These are phyloP conservation scores for Thymelicus lineola DNA, from an alignment of 2,888 invertebrate species.

Conservation along the genomic window DNA sequence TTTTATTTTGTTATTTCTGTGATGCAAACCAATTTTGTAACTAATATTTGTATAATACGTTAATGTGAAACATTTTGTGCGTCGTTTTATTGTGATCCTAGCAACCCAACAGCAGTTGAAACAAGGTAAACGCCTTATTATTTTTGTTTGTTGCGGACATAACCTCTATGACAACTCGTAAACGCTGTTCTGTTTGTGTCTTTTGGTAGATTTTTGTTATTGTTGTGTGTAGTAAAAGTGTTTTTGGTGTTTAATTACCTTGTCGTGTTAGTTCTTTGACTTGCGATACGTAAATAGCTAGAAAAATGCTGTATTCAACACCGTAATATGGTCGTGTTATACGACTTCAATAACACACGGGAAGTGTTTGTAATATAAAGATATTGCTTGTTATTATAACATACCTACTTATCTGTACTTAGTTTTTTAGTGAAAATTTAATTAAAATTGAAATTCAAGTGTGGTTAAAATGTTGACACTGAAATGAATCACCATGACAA, in stretches of 20 bases:
- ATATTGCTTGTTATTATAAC: slow-evolving; percentile 38
- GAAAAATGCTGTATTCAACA: neutral
- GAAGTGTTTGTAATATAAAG: slow-evolving; percentile 2
- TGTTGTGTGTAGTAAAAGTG: slow-evolving; percentile 11
- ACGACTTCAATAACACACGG: neutral
- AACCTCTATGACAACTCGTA: slow-evolving; percentile 75
- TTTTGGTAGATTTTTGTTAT: slow-evolving; percentile 32
- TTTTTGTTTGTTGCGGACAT: slow-evolving; percentile 84
- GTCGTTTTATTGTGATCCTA: slow-evolving; percentile 70
- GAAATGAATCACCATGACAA: slow-evolving; percentile 78
- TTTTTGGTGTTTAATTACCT: slow-evolving; percentile 11
- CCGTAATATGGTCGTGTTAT: slow-evolving; percentile 10
- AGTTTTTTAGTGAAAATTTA: slow-evolving; percentile 3
- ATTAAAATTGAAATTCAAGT: slow-evolving; percentile 18
- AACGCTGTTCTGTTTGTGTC: slow-evolving; percentile 69
- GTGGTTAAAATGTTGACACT: slow-evolving; percentile 49
- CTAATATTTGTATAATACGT: slow-evolving; percentile 73
- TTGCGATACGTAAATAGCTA: neutral
- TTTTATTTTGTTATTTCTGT: slow-evolving; percentile 86
- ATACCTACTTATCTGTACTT: neutral
- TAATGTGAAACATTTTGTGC: slow-evolving; percentile 75
- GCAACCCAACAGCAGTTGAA: slow-evolving; percentile 66
- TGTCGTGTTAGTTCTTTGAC: neutral
- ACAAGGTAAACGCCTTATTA: slow-evolving; percentile 84
- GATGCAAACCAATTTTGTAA: slow-evolving; percentile 82